These are phyloP conservation scores for Rhaphigaster nebulosa DNA, from an alignment of 2,888 invertebrate species.

Conservation along the genomic window DNA sequence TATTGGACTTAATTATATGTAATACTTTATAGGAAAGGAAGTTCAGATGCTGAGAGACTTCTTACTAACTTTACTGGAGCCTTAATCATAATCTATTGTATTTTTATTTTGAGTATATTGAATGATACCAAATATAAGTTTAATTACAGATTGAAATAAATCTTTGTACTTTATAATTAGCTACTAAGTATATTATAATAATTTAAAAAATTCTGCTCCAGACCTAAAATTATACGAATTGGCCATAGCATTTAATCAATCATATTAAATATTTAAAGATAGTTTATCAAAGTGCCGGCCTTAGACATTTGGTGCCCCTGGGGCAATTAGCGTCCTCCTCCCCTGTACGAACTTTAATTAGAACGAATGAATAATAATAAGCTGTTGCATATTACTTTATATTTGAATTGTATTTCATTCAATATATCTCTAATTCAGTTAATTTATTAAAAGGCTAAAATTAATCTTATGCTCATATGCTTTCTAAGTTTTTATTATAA, in stretches of 20 bases:
- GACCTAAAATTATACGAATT: not conserved
- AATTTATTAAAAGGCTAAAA: too few relatives aligned
- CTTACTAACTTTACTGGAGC: slow-evolving; percentile 51
- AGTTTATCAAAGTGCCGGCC: too few relatives aligned
- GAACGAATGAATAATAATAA: too few relatives aligned
- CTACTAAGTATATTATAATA: not conserved
- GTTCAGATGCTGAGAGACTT: slow-evolving; percentile 49
- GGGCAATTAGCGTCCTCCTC: too few relatives aligned
- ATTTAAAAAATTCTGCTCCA: not conserved
- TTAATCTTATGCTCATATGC: too few relatives aligned
- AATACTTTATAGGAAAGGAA: slow-evolving; percentile 41
- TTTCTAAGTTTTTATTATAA: too few relatives aligned
- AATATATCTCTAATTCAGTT: too few relatives aligned
- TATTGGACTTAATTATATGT: not conserved
- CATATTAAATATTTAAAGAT: not conserved
- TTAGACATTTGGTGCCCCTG: too few relatives aligned
- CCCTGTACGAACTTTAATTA: too few relatives aligned
- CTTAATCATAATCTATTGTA: slow-evolving; percentile 14
- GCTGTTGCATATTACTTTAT: too few relatives aligned
- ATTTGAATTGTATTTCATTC: too few relatives aligned
- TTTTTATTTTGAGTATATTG: slow-evolving; percentile 30
- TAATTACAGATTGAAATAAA: slow-evolving; percentile 42
- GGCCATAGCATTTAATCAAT: not conserved
- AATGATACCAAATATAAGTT: slow-evolving; percentile 38
- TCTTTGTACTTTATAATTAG: not conserved